Evolutionary conservation across 2,888 invertebrate genomes (phyloP).

Genomic region (Pachymerium ferrugineum): DNA sequence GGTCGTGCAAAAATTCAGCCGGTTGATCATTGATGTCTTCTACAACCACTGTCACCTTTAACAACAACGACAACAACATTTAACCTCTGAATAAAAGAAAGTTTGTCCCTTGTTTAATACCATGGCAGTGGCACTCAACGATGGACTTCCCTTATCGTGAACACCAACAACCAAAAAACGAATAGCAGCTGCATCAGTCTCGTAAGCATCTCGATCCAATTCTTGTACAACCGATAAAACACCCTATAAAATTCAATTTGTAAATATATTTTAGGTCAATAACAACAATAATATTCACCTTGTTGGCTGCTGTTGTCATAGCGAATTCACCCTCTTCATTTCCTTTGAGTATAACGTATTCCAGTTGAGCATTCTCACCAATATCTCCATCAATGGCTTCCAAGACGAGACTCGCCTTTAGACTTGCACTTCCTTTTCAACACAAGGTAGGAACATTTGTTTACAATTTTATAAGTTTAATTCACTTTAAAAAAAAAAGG

Average conservation of each 20-base stretch:
- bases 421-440: slow-evolving; percentile 38
- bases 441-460: too few species aligned
- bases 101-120: neutral
- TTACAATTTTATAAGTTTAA: too few species aligned
- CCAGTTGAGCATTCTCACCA: slow-evolving; percentile 41
- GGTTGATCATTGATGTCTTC: slow-evolving; percentile 38
- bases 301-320: slow-evolving; percentile 36
- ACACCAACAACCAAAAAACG: slow-evolving; percentile 22
- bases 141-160: neutral
- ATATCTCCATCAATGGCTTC: slow-evolving; percentile 55
- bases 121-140: neutral
- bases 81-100: neutral
- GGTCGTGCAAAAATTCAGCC: slow-evolving; percentile 36
- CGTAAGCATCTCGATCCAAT: slow-evolving; percentile 28
- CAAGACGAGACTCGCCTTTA: slow-evolving; percentile 55
- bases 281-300: too few species aligned
- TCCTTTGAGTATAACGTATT: slow-evolving; percentile 41
- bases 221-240: slow-evolving; percentile 27
- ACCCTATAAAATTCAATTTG: neutral
- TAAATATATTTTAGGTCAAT: too few species aligned
- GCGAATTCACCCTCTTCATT: slow-evolving; percentile 41
- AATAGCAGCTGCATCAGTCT: slow-evolving; percentile 25
- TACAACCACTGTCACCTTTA: slow-evolving; percentile 37
- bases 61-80: slow-evolving; percentile 16
- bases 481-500: too few species aligned